Base-by-base conservation (phyloP, 2,797 vertebrate species). In the Chloroceryle inda region DNA sequence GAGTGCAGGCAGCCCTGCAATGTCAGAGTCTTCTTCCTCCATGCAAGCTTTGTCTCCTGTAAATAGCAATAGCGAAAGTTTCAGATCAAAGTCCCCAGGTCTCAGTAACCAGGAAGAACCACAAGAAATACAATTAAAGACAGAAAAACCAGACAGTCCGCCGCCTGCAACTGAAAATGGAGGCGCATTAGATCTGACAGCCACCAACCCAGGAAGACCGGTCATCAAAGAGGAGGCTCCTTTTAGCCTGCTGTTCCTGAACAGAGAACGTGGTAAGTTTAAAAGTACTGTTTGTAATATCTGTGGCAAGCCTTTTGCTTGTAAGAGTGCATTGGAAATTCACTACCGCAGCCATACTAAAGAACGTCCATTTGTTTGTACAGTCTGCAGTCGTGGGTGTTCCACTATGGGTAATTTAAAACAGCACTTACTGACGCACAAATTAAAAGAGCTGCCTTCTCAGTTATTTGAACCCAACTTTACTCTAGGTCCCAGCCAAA, bases 161-260 rank as follows among this genome's bases (percentile, higher is more conserved):
- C 98, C 99, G 89, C 98, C 98, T 0, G 98, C 98, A 91, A 98
- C 98, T 76, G 99, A 99, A 98, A 99, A 98, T 66, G 98, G 98
- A 72, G 99, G 99, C 24, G 99, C 99, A 42, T 98, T 99, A 97
- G 99, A 99, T 98, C 98, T 99, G 97, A 99, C 99, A 88, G 99
- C 99, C 78, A 98, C 98, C 97, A 99, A 98, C 92, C 98, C 98
- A 1, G 97, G 98, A 97, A 99, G 99, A 97, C 98, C 98, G 33
- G 97, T 98, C 98, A 98, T 99, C 98, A 99, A 99, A 98, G 99
- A 99, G 96, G 99, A 99, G 97, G 98, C 98, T 98, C 99, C 99
- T 98, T 99, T 99, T 98, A 99, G 98, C 98, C 99, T 99, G 98
- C 98, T 99, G 98, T 99, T 99, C 98, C 98, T 99, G 97, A 99